phyloP scores from a whole-genome alignment of 2,113 vertebrate species.

The Speoplatyrhinus poulsoni region DNA sequence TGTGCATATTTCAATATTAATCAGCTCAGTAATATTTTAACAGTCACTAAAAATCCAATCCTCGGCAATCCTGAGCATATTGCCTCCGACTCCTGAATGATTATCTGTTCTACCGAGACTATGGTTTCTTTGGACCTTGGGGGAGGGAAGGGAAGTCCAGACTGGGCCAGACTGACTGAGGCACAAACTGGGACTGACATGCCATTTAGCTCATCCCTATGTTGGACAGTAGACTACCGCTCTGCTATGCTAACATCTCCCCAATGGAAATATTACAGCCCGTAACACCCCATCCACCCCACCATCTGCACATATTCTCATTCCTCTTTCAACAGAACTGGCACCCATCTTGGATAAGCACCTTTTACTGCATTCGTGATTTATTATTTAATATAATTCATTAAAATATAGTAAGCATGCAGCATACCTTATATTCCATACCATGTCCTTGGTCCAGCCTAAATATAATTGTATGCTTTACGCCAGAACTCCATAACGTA shows the following conservation, averaged over 20 bases:
- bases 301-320: no score
- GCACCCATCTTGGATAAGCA: no score
- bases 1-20: conserved; percentile 82
- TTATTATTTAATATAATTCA: no score
- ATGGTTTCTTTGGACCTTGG: conserved; percentile 34
- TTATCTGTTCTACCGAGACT: conserved; percentile 57
- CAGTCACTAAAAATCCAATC: conserved; percentile 83
- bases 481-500: no score
- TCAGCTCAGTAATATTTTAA: conserved; percentile 86
- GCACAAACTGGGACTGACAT: conserved; percentile 62
- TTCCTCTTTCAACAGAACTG: no score
- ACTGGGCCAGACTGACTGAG: conserved; percentile 52
- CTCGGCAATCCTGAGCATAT: conserved; percentile 77
- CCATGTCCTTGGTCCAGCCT: no score
- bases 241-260: conserved; percentile 36
- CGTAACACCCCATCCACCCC: conserved; percentile 32
- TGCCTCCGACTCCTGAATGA: conserved; percentile 73
- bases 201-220: conserved; percentile 44
- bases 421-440: no score
- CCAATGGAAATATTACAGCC: conserved; percentile 13
- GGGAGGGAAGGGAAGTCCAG: conserved; percentile 20
- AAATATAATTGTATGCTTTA: no score
- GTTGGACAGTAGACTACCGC: background rate
- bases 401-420: no score
- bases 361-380: no score